Conservation (phyloP, 2,113 vertebrate genomes). For the Crotalus horridus region DNA sequence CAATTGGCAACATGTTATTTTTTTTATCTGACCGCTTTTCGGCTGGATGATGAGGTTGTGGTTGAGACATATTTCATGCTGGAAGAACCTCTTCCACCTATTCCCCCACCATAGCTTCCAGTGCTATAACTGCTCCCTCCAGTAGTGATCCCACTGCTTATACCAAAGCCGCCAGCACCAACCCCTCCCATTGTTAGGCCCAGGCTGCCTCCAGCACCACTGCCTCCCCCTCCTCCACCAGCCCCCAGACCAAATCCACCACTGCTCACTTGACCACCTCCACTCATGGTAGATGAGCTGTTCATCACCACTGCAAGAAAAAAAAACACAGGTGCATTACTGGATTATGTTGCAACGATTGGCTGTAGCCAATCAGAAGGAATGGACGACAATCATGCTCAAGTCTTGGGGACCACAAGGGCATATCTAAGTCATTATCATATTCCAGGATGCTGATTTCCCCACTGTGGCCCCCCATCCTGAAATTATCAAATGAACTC, state of each 20-base stretch:
- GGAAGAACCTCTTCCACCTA: not conserved
- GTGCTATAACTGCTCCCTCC: not conserved
- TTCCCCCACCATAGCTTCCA: not conserved
- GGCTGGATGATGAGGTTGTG: conserved; percentile 2
- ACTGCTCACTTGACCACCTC: not conserved
- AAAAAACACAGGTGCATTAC: not conserved
- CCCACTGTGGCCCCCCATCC: not conserved
- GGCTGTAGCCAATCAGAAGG: not conserved
- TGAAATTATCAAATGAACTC: not conserved
- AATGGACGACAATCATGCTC: not conserved
- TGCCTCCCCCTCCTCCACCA: not conserved
- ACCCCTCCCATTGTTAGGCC: not conserved
- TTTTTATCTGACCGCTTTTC: conserved; percentile 19
- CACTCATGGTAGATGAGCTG: conserved; percentile 18
- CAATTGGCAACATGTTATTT: not conserved
- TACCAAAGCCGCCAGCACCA: not conserved
- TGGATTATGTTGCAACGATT: not conserved
- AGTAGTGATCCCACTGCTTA: not conserved
- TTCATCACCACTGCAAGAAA: conserved; percentile 29
- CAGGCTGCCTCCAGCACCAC: not conserved
- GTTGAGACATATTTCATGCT: not conserved
- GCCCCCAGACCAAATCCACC: not conserved
- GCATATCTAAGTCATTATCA: not conserved
- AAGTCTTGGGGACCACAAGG: not conserved
- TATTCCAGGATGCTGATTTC: not conserved